These are phyloP conservation scores for Lagria hirta DNA, from an alignment of 2,888 invertebrate species.

Conservation along the genomic window DNA sequence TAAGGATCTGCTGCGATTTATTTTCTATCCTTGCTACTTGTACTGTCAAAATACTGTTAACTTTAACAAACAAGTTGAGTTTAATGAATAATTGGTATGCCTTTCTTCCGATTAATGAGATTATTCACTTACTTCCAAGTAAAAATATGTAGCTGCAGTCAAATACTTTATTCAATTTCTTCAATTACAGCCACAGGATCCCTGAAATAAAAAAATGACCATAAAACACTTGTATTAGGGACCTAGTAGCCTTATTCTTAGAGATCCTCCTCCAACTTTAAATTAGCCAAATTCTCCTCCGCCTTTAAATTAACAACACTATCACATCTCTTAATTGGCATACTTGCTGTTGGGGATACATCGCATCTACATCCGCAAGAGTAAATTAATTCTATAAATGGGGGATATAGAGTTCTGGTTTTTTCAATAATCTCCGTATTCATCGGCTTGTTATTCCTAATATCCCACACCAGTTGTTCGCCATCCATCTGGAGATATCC, in stretches of 20 bases:
- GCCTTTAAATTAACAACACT: conserved; percentile 8
- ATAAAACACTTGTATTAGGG: conserved; percentile 10
- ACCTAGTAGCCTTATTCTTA: conserved; percentile 8
- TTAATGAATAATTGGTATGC: no score
- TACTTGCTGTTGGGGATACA: conserved; percentile 3
- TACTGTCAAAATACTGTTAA: no score
- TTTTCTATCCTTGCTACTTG: no score
- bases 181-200: conserved; percentile 8
- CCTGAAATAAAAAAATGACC: conserved; percentile 8
- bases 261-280: conserved; percentile 11
- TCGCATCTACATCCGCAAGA: conserved; percentile 7
- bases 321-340: conserved; percentile 10
- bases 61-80: no score
- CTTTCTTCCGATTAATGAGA: no score
- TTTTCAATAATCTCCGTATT: conserved; percentile 9
- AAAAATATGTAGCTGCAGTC: no score
- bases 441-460: conserved; percentile 4
- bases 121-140: no score
- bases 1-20: no score
- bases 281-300: conserved; percentile 12
- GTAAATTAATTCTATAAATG: conserved; percentile 8
- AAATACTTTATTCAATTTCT: conserved; percentile 7
- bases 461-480: conserved; percentile 7
- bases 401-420: conserved; percentile 2
- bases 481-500: conserved; percentile 6